Conservation (phyloP, 2,888 invertebrate genomes). For the Elmis aenea region DNA sequence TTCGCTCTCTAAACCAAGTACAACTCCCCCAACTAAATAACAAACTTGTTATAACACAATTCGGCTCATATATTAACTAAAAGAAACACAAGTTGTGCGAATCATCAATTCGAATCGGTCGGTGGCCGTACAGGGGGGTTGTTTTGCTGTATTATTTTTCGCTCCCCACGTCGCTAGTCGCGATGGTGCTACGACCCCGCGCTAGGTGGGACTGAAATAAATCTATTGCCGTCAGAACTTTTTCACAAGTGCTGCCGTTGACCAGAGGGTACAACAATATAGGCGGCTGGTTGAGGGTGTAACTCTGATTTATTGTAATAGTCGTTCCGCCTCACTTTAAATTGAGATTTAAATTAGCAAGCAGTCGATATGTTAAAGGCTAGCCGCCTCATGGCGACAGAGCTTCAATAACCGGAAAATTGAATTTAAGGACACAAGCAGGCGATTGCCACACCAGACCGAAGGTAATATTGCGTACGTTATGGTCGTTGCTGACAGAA, state of each 20-base stretch:
- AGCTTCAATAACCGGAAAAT: conserved; percentile 48
- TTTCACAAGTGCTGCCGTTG: conserved; percentile 11
- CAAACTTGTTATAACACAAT: conserved; percentile 21
- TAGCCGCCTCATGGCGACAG: conserved; percentile 36
- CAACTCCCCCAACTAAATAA: conserved; percentile 23
- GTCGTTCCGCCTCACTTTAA: conserved; percentile 46
- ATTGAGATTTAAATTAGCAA: conserved; percentile 49
- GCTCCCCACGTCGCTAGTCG: background rate
- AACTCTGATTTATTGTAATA: conserved; percentile 47
- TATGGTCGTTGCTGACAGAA: no score
- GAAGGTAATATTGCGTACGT: no score
- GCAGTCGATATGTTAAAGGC: conserved; percentile 36
- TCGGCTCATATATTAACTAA: conserved; percentile 26
- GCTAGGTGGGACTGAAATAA: conserved; percentile 11
- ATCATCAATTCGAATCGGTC: conserved; percentile 37
- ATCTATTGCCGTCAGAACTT: conserved; percentile 9
- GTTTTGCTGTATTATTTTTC: conserved; percentile 7
- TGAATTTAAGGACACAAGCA: conserved; percentile 40
- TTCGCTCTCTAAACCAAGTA: no score
- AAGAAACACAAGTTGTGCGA: conserved; percentile 31
- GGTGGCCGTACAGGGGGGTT: conserved; percentile 24
- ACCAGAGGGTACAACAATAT: conserved; percentile 23
- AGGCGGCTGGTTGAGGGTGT: conserved; percentile 32
- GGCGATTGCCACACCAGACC: conserved; percentile 4
- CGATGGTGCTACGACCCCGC: background rate